Conservation (phyloP, 2,888 invertebrate genomes). For the Apodemia mormo region DNA sequence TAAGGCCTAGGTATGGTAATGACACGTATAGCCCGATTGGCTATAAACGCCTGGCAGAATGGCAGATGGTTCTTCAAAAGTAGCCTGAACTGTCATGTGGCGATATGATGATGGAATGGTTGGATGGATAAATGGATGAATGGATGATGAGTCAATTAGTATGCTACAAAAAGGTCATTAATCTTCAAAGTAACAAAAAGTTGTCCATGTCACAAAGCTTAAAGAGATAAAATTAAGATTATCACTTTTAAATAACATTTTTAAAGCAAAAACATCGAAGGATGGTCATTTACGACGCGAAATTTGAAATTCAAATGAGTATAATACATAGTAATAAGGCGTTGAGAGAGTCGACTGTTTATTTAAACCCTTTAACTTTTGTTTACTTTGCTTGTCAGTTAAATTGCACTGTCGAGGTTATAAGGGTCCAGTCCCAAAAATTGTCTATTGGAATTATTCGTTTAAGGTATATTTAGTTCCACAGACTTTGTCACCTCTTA, state of each 20-base stretch:
- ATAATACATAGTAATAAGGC: conserved; percentile 17
- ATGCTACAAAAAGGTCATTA: background rate
- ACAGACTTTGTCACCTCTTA: too few species aligned
- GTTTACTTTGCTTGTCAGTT: conserved; percentile 10
- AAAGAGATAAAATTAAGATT: conserved; percentile 7
- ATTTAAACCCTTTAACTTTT: conserved; percentile 9
- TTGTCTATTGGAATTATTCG: background rate
- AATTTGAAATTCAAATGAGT: conserved; percentile 18
- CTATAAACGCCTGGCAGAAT: too few species aligned
- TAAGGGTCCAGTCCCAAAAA: background rate
- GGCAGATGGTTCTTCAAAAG: too few species aligned
- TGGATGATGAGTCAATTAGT: background rate
- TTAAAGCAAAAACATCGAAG: conserved; percentile 15
- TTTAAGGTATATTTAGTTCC: background rate
- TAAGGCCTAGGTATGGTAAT: too few species aligned
- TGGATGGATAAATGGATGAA: too few species aligned
- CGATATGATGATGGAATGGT: too few species aligned
- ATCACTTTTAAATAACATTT: conserved; percentile 16
- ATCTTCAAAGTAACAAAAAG: background rate
- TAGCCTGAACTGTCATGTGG: too few species aligned
- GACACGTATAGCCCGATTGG: too few species aligned
- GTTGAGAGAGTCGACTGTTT: conserved; percentile 14
- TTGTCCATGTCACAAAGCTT: background rate
- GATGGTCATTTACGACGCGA: conserved; percentile 14
- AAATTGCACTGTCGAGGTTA: conserved; percentile 5